A percentile compares a stretch with the other conserved stretches of the same genome.
Evolutionary conservation across 92 coral and sea anemone genomes (phyloP).

Genomic region (Actinostola sp.): DNA sequence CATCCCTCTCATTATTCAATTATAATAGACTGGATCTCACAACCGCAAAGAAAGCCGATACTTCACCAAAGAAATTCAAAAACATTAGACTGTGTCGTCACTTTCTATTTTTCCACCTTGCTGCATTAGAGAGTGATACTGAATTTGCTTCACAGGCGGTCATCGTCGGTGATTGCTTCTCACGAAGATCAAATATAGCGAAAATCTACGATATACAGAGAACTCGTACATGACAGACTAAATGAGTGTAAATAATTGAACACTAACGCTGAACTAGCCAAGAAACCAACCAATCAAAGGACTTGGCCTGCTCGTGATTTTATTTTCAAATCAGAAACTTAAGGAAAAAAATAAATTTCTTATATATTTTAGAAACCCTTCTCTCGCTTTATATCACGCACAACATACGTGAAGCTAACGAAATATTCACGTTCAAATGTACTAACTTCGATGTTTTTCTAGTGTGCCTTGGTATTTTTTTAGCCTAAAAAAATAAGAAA

Average conservation of each 20-base stretch:
- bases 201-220: background rate
- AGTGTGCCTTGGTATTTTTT: no score
- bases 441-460: no score
- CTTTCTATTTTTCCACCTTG: background rate
- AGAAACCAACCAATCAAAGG: constrained; percentile 19
- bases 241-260: constrained; percentile 37
- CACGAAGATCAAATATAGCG: constrained; percentile 6
- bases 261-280: background rate
- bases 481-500: no score
- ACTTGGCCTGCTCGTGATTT: background rate
- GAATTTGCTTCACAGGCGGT: background rate
- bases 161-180: background rate
- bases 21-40: background rate
- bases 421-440: background rate
- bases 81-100: background rate
- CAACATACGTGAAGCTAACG: no score
- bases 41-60: constrained; percentile 4
- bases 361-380: background rate
- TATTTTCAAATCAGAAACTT: background rate
- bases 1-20: background rate
- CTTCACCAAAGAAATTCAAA: background rate
- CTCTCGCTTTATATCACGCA: no score
- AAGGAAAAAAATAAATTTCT: background rate
- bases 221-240: background rate
- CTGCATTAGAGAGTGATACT: background rate